Evolutionary conservation across 2,888 invertebrate species (phyloP), one percentile per base, ranked within the genome.

Genomic region (Hololepta plana): DNA sequence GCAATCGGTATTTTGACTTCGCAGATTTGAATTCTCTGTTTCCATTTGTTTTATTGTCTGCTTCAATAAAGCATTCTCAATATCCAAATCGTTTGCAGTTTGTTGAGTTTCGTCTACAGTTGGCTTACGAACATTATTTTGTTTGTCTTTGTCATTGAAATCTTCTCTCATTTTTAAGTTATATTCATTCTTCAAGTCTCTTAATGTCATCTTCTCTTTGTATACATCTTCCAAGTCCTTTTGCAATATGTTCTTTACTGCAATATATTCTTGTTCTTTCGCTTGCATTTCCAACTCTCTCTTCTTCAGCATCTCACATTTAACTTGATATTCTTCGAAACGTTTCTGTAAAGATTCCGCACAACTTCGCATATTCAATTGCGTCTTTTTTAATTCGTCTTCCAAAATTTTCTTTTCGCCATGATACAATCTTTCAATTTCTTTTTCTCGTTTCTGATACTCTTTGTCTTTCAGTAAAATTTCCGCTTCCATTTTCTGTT

Each of bases 391-490:
- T 11, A 37, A 33, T 30, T 45, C 42, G 21, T 30, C 24, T 29
- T 39, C 27, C n/a, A 41, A 28, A 17, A 35, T 38, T 12, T 32
- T 32, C 19, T 38, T 38, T 32, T 46, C 45, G 4, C 28, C 26
- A 10, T 40, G 39, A 15, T 42, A 36, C 10, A 36, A 31, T 14
- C 30, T 34, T 27, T 46, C 40, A 13, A 43, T 32, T 23, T 41
- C 31, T 2, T 27, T 17, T 15, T 40, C 27, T 29, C 38, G 40
- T 13, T 33, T 31, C 30, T 38, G 39, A 19, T 42, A 38, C 34
- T 40, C 37, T 12, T 37, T 35, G 19, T 38, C 31, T 29, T 40
- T 34, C 13, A 24, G 34, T 19, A 30, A 27, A 15, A 37, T 30
- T 29, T 45, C 42, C 11, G 32, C 31, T 23, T 35, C 31, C 20